These are phyloP conservation scores for Aeoliscus strigatus DNA, from an alignment of 2,797 vertebrate genomes.

Conservation along the genomic window DNA sequence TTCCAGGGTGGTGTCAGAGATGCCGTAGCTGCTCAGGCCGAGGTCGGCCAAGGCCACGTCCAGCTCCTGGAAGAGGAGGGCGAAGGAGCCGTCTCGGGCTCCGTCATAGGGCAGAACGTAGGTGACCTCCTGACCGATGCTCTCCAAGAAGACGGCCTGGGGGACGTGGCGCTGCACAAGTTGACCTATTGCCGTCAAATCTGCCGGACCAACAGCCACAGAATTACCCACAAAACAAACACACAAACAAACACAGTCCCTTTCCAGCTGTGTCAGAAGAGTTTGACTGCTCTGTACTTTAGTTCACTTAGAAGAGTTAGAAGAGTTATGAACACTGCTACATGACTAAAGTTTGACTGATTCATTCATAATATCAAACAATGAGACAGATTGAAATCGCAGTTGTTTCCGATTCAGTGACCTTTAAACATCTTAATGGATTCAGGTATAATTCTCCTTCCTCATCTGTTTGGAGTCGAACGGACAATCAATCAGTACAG, in stretches of 20 bases:
- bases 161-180: slow-evolving; percentile 85
- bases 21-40: slow-evolving; percentile 92
- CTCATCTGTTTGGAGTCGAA: slow-evolving; percentile 44
- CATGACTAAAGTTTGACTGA: too few species aligned
- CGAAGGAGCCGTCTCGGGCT: slow-evolving; percentile 89
- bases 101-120: slow-evolving; percentile 89
- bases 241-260: not conserved
- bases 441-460: slow-evolving; percentile 48
- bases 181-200: slow-evolving; percentile 55
- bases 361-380: too few species aligned
- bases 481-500: slow-evolving; percentile 62
- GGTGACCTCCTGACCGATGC: slow-evolving; percentile 92
- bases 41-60: slow-evolving; percentile 83
- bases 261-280: too few species aligned
- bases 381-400: slow-evolving; percentile 6
- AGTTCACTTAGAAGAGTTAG: too few species aligned
- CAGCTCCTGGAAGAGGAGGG: slow-evolving; percentile 87
- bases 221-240: not conserved
- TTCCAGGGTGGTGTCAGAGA: slow-evolving; percentile 95
- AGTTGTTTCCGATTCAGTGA: slow-evolving; percentile 35
- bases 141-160: slow-evolving; percentile 86
- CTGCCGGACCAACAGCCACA: slow-evolving; percentile 19
- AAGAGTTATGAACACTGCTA: too few species aligned
- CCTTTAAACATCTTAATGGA: slow-evolving; percentile 50
- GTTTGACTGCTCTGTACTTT: too few species aligned